Conservation (phyloP, 2,797 vertebrate genomes). For the Eulemur coronatus region DNA sequence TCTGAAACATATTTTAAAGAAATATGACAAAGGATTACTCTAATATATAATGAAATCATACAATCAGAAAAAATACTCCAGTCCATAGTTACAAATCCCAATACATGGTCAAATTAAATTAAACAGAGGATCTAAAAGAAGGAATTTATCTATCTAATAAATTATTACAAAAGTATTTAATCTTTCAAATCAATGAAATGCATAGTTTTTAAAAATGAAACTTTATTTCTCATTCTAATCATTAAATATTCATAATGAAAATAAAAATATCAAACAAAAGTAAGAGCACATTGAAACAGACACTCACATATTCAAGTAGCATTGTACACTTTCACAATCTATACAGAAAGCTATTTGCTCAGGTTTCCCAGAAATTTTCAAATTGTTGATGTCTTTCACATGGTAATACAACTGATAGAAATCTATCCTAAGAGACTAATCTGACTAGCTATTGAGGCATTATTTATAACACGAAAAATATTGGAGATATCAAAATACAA, state of each 20-base stretch:
- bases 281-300: background rate
- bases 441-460: background rate
- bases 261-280: background rate
- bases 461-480: background rate
- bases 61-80: background rate
- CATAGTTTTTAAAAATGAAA: background rate
- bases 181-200: background rate
- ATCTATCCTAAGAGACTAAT: background rate
- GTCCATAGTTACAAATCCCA: background rate
- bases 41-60: background rate
- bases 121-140: background rate
- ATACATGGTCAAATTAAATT: background rate
- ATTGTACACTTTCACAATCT: background rate
- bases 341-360: background rate
- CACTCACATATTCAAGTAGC: background rate
- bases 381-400: background rate
- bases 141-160: background rate
- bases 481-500: background rate
- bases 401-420: background rate
- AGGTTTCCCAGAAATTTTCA: background rate
- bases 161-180: background rate
- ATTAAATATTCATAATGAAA: background rate
- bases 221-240: background rate
- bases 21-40: background rate
- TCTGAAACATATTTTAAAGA: conserved; percentile 18